Base-by-base conservation (phyloP, 2,888 invertebrate species). In the Pseudeuparius sepicola region DNA sequence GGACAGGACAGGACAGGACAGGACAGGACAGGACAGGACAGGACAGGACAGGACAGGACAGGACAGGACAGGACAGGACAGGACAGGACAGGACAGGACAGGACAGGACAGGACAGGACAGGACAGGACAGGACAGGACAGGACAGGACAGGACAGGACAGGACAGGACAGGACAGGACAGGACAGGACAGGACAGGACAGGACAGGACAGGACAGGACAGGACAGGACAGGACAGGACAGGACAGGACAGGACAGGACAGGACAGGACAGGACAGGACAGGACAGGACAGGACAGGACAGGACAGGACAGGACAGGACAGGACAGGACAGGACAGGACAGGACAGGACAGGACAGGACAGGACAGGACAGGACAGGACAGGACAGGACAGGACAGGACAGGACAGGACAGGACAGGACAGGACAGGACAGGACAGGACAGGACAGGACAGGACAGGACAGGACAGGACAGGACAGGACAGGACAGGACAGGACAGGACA, bases 1-100 rank as follows among this genome's bases (percentile, higher is more conserved):
- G 35, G 14, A 35, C 36, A 36, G 36, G 35, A 17, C 35, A 36
- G 36, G 15, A 36, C 35, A 36, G 36, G 35, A 17, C 17, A 36
- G 36, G 36, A 36, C 35, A 36, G 36, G 36, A 17, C 35, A 36
- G 36, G 36, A 36, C 18, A 36, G 36, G 35, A 17, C 35, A 36
- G 36, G 36, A 36, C 35, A 36, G 36, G 34, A 32, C 34, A 34
- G 34, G 34, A 16, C 34, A 34, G 34, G 34, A 32, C 34, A 34
- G 32, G 34, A 16, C 34, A 34, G 34, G 34, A 32, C 34, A 34
- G 34, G 34, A 16, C 34, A 34, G 34, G 34, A 32, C 18, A 36
- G 36, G 35, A 17, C 34, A 30, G 34, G 34, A 14, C 34, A 34
- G 32, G 34, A 13, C 34, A 34, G 34, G 34, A 32, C 34, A 34